Conservation (phyloP, 2,888 invertebrate species). For the Diploptera punctata region DNA sequence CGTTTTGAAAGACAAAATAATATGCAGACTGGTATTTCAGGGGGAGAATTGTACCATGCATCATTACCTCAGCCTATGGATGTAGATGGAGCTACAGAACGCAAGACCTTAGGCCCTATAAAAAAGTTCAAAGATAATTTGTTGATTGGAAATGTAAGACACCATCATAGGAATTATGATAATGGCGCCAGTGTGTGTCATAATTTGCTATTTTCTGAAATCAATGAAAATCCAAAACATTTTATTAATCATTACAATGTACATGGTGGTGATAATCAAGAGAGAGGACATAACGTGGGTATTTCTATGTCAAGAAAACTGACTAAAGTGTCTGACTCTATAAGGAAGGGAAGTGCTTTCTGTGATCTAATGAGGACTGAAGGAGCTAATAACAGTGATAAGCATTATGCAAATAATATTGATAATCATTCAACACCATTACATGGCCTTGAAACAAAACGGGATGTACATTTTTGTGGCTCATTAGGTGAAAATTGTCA, state of each 20-base stretch:
- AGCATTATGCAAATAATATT: background rate
- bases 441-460: background rate
- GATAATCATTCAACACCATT: background rate
- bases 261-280: background rate
- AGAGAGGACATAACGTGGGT: background rate
- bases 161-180: constrained; percentile 24
- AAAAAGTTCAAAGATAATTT: constrained; percentile 33
- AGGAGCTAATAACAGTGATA: background rate
- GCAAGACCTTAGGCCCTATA: constrained; percentile 24
- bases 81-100: constrained; percentile 31
- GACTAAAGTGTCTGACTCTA: background rate
- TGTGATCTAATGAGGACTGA: constrained; percentile 2
- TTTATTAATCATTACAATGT: background rate
- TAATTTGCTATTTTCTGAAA: background rate
- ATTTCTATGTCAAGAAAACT: constrained; percentile 1
- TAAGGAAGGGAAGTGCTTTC: background rate
- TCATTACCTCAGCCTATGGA: constrained; percentile 32
- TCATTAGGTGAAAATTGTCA: constrained; percentile 4
- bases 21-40: background rate
- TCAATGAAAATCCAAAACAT: constrained; percentile 33
- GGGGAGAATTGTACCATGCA: background rate
- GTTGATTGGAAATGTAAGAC: constrained; percentile 5
- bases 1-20: background rate
- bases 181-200: constrained; percentile 9
- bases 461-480: background rate